Base-by-base conservation (phyloP, 2,888 invertebrate genomes). In the Ennomos quercinarius region DNA sequence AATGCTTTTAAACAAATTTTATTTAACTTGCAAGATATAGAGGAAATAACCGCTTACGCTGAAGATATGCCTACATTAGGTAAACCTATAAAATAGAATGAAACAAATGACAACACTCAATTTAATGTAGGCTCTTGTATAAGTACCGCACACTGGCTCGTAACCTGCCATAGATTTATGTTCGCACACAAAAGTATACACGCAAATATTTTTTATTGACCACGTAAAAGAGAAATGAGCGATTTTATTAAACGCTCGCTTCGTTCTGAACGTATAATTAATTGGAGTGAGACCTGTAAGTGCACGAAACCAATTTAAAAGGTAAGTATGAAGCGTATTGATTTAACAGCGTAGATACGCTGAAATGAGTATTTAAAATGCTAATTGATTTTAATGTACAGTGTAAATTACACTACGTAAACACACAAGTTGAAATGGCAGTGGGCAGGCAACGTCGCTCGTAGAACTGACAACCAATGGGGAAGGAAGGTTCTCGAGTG, bases 261-360 rank as follows among this genome's bases (percentile, higher is more conserved):
- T 58, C 57, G 57, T 48, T 58, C 34, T 12, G 67, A 71, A 77
- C 76, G 74, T 81, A 84, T 84, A 86, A 87, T 84, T 83, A 80
- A 81, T 78, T 81, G 80, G 78, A 81, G 80, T 81, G 80, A 76
- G 78, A 73, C 76, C 72, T 66, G 80, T 73, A 78, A 80, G 74
- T 76, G 74, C 76, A 74, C 81, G n/a, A n/a, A n/a, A n/a, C n/a
- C n/a, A n/a, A n/a, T n/a, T n/a, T n/a, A 81, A 80, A 78, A 80
- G 80, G 77, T 80, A 77, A 81, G 81, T 79, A 76, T 38, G 40
- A 35, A 46, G 27, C 45, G 35, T 58, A 58, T 58, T 58, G 54
- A 50, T 55, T 50, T 54, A 51, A 46, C 47, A 34, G 37, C 40
- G 56, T 17, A 17, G 2, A 40, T 47, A 39, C 34, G 42, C 42